Evolutionary conservation across 2,888 invertebrate genomes (phyloP), one percentile per base, ranked within the genome.

Genomic region (Amblyjoppa fuscipennis): DNA sequence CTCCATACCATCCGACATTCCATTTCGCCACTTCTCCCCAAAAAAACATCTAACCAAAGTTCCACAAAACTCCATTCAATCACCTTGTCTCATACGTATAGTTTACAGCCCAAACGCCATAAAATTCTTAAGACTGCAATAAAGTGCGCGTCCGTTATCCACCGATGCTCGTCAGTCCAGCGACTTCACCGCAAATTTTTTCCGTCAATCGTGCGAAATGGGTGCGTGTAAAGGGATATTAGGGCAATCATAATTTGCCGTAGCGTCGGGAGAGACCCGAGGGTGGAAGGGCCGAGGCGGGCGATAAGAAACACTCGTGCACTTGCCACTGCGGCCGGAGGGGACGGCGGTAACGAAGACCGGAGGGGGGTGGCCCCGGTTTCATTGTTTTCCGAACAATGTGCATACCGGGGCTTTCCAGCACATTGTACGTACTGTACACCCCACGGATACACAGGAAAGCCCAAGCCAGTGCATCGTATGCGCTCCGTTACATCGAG

Each of bases 241-340:
- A 86, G 90, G 89, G 85, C 89, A 91, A 91, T 89, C 88, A 90
- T 90, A 91, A 91, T 91, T 91, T 90, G 88, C 90, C 85, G 77
- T 78, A 85, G 87, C 89, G 86, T 78, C 78, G 73, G 38, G 38
- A 2, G 38, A 2, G 11, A 41, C 41, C 41, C 9, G 41, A 41
- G 41, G 41, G 9, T 9, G 41, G 41, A 11, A 11, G 11, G 41
- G 20, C 20, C 20, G 38, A 38, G 38, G 6, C 2, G 49, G 85
- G 80, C 88, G 90, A 91, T 90, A 91, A 90, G 88, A 90, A 89
- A 88, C 87, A 76, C 74, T 86, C 90, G 91, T 90, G 88, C 90
- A 90, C 90, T 90, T 88, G 91, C 88, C 25, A 41, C 34, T 64
- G 74, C 20, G 49, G 31, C 51, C 31, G 61, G 16, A 34, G 31